Evolutionary conservation across 2,797 vertebrate species (phyloP).

Genomic region (Menidia menidia): DNA sequence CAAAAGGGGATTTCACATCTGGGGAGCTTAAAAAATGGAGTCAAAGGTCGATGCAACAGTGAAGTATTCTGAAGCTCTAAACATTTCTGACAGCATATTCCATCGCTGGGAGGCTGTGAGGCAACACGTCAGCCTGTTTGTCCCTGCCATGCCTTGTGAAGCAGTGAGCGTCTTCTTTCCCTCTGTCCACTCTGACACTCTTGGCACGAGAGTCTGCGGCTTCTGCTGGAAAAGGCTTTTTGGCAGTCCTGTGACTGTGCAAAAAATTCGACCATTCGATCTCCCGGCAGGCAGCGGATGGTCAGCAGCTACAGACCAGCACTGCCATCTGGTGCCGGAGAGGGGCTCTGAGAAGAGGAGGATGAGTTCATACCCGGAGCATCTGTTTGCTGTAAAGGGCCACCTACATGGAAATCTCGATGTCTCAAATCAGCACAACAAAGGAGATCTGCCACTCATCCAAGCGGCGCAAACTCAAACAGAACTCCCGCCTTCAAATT

Average conservation of each 20-base stretch:
- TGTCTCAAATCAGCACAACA: constrained; percentile 32
- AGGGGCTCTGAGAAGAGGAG: neutral
- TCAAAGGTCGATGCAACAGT: neutral
- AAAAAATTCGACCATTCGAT: constrained; percentile 39
- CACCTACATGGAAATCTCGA: constrained; percentile 58
- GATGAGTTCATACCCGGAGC: constrained; percentile 13
- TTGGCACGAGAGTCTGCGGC: constrained; percentile 24
- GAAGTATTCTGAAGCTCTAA: neutral
- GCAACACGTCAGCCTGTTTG: constrained; percentile 14
- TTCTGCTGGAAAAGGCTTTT: constrained; percentile 28
- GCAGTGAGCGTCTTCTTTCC: constrained; percentile 27
- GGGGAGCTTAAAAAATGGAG: neutral
- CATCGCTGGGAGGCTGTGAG: neutral
- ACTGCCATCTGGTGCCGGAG: constrained; percentile 77
- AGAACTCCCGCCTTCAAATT: constrained; percentile 25
- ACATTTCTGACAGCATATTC: constrained; percentile 20
- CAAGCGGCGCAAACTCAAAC: constrained; percentile 51
- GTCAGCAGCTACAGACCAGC: constrained; percentile 41
- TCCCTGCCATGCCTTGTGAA: constrained; percentile 24
- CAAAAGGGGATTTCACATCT: neutral
- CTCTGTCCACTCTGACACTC: constrained; percentile 34
- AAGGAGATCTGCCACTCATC: constrained; percentile 49
- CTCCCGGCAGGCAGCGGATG: constrained; percentile 14
- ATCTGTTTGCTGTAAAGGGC: constrained; percentile 70
- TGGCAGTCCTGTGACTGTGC: constrained; percentile 28